Conservation (phyloP, 2,797 vertebrate species). For the Oryzias dopingdopingensis region DNA sequence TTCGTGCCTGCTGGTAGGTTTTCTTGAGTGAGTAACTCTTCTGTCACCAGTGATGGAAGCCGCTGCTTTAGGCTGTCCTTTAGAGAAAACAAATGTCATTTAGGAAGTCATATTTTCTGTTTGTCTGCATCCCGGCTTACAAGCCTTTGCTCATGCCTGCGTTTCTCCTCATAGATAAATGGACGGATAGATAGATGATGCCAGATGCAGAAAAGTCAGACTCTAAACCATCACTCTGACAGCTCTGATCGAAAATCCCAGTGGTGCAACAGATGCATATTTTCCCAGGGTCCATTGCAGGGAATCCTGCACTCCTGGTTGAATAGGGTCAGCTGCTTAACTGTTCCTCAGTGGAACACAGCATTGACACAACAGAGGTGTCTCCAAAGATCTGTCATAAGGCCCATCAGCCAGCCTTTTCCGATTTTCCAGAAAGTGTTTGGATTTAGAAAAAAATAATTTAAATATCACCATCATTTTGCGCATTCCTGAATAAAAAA, state of each 20-base stretch:
- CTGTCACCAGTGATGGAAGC: slow-evolving; percentile 63
- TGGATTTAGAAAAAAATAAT: too few relatives aligned
- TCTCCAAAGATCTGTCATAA: neutral
- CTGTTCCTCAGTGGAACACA: slow-evolving; percentile 67
- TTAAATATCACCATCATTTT: too few relatives aligned
- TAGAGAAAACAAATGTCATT: slow-evolving; percentile 66
- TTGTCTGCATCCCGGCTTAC: slow-evolving; percentile 22
- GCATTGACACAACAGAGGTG: neutral
- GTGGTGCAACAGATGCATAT: slow-evolving; percentile 84
- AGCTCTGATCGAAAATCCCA: slow-evolving; percentile 62
- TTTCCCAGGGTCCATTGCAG: slow-evolving; percentile 78
- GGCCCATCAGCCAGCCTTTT: neutral
- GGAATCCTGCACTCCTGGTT: slow-evolving; percentile 11
- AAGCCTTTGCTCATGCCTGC: slow-evolving; percentile 16
- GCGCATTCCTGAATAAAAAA: too few relatives aligned
- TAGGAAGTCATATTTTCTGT: slow-evolving; percentile 49
- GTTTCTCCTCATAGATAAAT: slow-evolving; percentile 19
- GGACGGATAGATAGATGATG: slow-evolving; percentile 15
- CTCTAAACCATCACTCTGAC: slow-evolving; percentile 44
- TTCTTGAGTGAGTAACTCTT: slow-evolving; percentile 60
- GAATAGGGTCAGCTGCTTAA: slow-evolving; percentile 68
- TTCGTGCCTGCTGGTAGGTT: slow-evolving; percentile 59
- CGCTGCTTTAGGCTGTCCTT: slow-evolving; percentile 55
- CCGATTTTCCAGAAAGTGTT: too few relatives aligned
- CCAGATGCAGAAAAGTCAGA: slow-evolving; percentile 19